Percentiles rank a stretch among this genome's conserved stretches.
Evolutionary conservation across 2,888 invertebrate genomes (phyloP).

Genomic region (Alviniconcha strummeri): DNA sequence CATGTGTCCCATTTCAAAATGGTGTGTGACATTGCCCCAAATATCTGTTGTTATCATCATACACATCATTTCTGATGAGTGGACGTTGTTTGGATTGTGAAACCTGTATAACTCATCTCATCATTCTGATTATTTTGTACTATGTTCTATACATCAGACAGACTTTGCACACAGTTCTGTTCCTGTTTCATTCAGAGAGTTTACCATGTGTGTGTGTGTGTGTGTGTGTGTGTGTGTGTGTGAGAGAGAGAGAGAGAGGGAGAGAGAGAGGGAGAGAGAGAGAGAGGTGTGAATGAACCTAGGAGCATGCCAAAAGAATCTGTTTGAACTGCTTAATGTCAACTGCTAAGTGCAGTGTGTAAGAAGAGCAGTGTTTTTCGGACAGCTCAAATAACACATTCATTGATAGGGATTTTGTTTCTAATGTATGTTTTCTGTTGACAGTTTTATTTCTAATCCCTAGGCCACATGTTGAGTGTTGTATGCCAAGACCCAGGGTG

Average conservation of each 20-base stretch:
- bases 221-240: background rate
- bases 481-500: slow-evolving; percentile 17
- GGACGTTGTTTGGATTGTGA: slow-evolving; percentile 5
- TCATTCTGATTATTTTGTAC: too few relatives aligned
- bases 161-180: slow-evolving; percentile 9
- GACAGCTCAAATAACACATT: slow-evolving; percentile 26
- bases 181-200: background rate
- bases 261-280: background rate
- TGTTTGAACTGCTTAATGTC: slow-evolving; percentile 14
- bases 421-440: background rate
- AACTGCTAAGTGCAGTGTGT: slow-evolving; percentile 3
- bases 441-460: background rate
- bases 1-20: background rate
- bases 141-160: background rate
- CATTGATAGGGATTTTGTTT: slow-evolving; percentile 1
- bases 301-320: slow-evolving; percentile 24
- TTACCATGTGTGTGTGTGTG: background rate
- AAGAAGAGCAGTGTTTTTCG: slow-evolving; percentile 9
- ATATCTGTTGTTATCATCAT: background rate
- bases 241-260: background rate
- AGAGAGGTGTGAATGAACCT: background rate
- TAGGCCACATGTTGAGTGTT: background rate
- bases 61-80: background rate
- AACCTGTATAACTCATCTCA: too few relatives aligned
- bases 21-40: background rate